These are phyloP conservation scores for Philaenus spumarius DNA, from an alignment of 1,140 invertebrate species.

Conservation along the genomic window DNA sequence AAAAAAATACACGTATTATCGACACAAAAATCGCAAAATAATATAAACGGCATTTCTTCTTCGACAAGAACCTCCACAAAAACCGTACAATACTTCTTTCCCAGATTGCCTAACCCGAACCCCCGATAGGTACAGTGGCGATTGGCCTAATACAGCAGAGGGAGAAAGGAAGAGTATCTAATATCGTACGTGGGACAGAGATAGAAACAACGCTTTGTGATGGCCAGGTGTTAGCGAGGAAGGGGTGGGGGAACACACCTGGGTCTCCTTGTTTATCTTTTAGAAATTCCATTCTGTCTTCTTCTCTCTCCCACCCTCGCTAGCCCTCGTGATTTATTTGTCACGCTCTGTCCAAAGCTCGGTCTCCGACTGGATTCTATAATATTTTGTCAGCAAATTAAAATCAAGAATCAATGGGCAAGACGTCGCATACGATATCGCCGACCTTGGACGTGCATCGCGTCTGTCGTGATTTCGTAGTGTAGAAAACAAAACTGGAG, in stretches of 20 bases:
- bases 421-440: no score
- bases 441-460: no score
- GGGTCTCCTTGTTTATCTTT: constrained; percentile 14
- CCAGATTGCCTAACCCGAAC: no score
- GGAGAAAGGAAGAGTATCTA: background rate
- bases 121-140: no score
- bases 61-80: no score
- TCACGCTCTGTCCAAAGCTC: background rate
- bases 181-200: background rate
- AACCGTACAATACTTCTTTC: no score
- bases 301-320: background rate
- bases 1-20: no score
- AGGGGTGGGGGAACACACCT: background rate
- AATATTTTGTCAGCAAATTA: constrained; percentile 18
- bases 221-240: constrained; percentile 1
- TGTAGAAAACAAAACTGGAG: no score
- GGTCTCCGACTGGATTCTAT: background rate
- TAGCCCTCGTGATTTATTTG: constrained; percentile 2
- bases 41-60: no score
- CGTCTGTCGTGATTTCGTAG: no score
- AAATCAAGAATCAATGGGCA: background rate
- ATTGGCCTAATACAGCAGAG: no score
- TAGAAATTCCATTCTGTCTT: constrained; percentile 12
- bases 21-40: no score
- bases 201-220: background rate